A percentile compares a stretch with the other conserved stretches of the same genome.
phyloP scores from a whole-genome alignment of 2,113 vertebrate species.

The Orthonyx spaldingii region DNA sequence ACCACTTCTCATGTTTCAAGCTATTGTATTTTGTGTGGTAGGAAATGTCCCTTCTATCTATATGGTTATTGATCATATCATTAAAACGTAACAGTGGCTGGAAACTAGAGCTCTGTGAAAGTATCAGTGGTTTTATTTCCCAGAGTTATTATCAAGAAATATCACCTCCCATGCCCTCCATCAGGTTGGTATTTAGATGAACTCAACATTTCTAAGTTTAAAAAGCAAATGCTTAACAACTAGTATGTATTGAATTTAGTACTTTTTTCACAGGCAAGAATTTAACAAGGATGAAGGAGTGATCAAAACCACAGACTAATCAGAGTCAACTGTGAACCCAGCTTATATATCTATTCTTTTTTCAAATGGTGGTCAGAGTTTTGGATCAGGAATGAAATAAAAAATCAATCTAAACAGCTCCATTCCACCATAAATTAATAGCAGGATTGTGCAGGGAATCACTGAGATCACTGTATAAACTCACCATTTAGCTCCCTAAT shows the following conservation, averaged over 20 bases:
- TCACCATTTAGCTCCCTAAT: background rate
- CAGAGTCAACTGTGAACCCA: background rate
- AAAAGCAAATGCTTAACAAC: background rate
- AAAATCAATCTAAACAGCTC: background rate
- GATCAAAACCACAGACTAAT: background rate
- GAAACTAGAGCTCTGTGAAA: constrained; percentile 35
- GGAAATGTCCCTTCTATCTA: constrained; percentile 47
- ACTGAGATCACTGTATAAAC: background rate
- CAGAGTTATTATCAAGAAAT: constrained; percentile 12
- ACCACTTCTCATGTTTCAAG: constrained; percentile 34
- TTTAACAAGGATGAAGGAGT: background rate
- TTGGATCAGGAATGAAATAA: background rate
- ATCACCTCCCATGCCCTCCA: background rate
- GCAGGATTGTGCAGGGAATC: background rate
- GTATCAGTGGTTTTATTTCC: constrained; percentile 1
- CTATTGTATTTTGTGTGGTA: constrained; percentile 57
- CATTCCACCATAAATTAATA: background rate
- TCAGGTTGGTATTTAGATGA: background rate
- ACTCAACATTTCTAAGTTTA: background rate
- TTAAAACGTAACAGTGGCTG: constrained; percentile 45
- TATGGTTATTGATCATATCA: constrained; percentile 61
- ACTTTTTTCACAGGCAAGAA: background rate
- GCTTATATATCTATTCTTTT: background rate
- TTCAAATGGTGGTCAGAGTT: background rate
- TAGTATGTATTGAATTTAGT: background rate